phyloP scores from a whole-genome alignment of 2,797 vertebrate species.

The Crax fasciolata region DNA sequence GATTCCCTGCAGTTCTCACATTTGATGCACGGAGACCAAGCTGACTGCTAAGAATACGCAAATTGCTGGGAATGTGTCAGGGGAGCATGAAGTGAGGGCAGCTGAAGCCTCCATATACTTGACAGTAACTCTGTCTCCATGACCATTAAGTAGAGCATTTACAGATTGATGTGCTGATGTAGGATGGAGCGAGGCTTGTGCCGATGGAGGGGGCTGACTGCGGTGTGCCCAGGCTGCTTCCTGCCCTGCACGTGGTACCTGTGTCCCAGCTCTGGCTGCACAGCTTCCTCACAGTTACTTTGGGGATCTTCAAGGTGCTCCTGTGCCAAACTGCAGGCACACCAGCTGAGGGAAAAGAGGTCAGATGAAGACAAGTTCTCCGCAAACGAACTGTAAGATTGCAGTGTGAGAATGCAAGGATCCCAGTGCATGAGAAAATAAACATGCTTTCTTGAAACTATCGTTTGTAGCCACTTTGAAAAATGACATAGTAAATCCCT shows the following conservation, averaged over 20 bases:
- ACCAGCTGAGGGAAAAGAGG: background rate
- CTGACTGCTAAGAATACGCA: background rate
- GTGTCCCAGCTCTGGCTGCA: background rate
- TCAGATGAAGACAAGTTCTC: background rate
- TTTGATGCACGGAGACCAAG: background rate
- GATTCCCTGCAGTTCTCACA: background rate
- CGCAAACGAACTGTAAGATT: background rate
- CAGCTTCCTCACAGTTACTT: fast-evolving
- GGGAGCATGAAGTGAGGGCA: background rate
- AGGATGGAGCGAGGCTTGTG: background rate
- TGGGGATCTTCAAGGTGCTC: background rate
- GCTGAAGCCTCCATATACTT: background rate
- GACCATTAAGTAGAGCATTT: background rate
- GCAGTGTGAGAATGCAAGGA: background rate
- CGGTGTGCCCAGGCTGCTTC: background rate
- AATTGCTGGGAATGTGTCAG: background rate
- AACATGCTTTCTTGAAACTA: background rate
- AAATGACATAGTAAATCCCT: background rate
- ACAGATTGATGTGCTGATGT: background rate
- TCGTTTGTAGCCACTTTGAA: background rate
- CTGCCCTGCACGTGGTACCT: background rate
- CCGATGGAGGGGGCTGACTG: background rate
- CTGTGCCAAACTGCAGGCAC: background rate
- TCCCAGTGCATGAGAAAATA: background rate
- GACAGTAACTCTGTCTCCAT: background rate